These are phyloP conservation scores for Scaptodrosophila latifasciaeformis DNA, from an alignment of 2,888 invertebrate species.

Conservation along the genomic window DNA sequence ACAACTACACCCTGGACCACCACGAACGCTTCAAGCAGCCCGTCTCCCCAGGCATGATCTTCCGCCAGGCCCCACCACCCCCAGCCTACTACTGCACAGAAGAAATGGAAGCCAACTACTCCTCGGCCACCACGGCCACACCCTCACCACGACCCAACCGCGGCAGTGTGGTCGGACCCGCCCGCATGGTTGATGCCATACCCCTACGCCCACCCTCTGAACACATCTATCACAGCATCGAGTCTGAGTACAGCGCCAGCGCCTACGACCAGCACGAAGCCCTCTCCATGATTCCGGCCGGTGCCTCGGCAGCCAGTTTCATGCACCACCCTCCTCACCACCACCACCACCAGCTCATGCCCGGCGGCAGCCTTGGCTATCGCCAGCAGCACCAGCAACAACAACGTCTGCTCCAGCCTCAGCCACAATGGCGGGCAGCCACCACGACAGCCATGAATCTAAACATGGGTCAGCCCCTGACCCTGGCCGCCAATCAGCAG, in stretches of 20 bases:
- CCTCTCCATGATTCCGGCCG: constrained; percentile 74
- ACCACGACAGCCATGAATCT: constrained; percentile 29
- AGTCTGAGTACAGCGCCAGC: constrained; percentile 88
- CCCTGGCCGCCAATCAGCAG: constrained; percentile 29
- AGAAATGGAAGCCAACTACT: constrained; percentile 80
- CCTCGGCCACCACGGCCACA: constrained; percentile 81
- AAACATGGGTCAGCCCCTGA: constrained; percentile 8
- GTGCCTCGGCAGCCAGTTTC: constrained; percentile 48
- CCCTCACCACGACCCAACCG: constrained; percentile 78
- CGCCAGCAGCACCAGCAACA: constrained; percentile 51
- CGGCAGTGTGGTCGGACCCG: constrained; percentile 32
- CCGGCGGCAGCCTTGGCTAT: constrained; percentile 52
- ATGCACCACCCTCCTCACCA: constrained; percentile 56
- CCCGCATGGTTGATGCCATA: constrained; percentile 69
- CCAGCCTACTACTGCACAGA: constrained; percentile 77
- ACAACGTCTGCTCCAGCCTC: constrained; percentile 55
- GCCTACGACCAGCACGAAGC: constrained; percentile 84
- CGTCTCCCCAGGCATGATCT: constrained; percentile 76
- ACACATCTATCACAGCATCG: constrained; percentile 93
- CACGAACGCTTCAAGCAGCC: constrained; percentile 75
- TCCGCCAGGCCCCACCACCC: constrained; percentile 76
- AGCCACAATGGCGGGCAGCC: constrained; percentile 60
- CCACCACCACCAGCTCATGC: constrained; percentile 42
- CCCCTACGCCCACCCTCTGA: constrained; percentile 87
- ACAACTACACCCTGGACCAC: constrained; percentile 86